phyloP scores from a whole-genome alignment of 2,797 vertebrate genomes.

The Alauda arvensis region DNA sequence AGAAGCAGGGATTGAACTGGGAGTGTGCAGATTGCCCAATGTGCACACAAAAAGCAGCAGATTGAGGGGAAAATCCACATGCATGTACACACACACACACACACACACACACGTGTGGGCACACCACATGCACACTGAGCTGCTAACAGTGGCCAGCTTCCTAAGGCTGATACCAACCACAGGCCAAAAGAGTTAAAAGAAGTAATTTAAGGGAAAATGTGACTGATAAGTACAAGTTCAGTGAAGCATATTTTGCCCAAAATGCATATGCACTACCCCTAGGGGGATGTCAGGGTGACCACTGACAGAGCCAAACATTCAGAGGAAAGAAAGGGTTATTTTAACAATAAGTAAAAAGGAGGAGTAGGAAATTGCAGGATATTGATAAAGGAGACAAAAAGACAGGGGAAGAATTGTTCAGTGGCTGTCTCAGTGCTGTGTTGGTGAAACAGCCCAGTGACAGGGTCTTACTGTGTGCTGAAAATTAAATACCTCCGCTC shows the following conservation, averaged over 20 bases:
- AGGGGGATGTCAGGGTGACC: neutral
- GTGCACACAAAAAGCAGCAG: neutral
- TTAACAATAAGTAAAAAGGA: neutral
- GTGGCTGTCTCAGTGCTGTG: neutral
- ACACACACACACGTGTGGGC: fast-evolving
- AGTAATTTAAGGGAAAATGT: neutral
- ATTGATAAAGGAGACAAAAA: neutral
- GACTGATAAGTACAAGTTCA: neutral
- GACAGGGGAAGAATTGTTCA: neutral
- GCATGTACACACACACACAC: too few relatives aligned
- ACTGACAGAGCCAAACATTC: neutral
- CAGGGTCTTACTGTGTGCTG: neutral
- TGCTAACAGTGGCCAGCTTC: neutral
- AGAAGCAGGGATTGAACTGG: neutral
- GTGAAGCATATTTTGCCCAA: neutral
- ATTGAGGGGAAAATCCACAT: neutral
- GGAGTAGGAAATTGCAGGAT: neutral
- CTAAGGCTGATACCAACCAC: neutral
- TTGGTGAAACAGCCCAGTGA: neutral
- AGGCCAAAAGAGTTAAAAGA: neutral
- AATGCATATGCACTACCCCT: neutral
- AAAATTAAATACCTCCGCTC: conserved; percentile 22
- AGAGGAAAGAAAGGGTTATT: neutral
- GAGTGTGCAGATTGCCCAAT: neutral
- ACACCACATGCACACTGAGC: fast-evolving